Evolutionary conservation across 2,888 invertebrate species (phyloP), one percentile per base, ranked within the genome.

Genomic region (Cepaea hortensis): DNA sequence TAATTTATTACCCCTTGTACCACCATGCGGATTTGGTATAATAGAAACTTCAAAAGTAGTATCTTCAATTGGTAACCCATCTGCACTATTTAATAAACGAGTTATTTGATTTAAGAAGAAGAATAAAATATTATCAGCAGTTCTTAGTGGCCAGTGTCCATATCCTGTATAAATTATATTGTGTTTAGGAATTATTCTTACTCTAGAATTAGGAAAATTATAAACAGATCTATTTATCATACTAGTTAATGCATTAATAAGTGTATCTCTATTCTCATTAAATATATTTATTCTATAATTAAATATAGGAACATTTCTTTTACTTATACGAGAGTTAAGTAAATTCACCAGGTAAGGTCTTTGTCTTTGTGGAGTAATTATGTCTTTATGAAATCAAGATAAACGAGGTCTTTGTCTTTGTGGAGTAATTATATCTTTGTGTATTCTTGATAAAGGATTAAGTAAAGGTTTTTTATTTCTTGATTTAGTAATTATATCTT

Each of bases 71-170:
- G 35, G 11, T 75, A 75, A 75, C 5, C 48, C 75, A 15, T 75
- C 75, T 75, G 75, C 75, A 75, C 75, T 75, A 75, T 75, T 75
- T 46, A 75, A 18, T 75, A 75, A 46, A 48, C 75, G 48, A 46
- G 13, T 15, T 75, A 75, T 6, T 75, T 23, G 20, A 13, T 75
- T 15, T 48, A 48, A 48, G 48, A 75, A 75, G 46, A 75, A 46
- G 18, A 48, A 11, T 48, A 23, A 13, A 75, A 75, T 20, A 75
- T 46, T 75, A 75, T 46, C 75, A 48, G 75, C 46, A 35, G 46
- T 46, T 75, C 48, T 46, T 48, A 48, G 46, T 46, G 48, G 75
- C 46, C 48, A 75, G 9, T 15, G 46, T 15, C 15, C 46, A 75
- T 75, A 46, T 75, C 18, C 46, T 48, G 75, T 75, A 46, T 15